A percentile compares a stretch with the other conserved stretches of the same genome.
Evolutionary conservation across 2,797 vertebrate species (phyloP).

Genomic region (Ataeniobius toweri): DNA sequence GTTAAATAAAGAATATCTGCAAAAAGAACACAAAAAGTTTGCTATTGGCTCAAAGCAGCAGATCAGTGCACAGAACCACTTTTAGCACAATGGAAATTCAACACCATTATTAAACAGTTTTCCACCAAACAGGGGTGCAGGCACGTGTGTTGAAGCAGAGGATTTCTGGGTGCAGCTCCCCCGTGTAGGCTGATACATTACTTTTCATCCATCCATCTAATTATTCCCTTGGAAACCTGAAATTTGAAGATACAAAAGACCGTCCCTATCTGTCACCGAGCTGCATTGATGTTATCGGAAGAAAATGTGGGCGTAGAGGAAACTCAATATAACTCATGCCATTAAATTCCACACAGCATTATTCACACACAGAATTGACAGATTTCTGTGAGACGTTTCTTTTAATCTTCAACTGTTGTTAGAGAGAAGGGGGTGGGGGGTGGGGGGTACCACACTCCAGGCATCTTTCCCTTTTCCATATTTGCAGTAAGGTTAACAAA

Average conservation of each 20-base stretch:
- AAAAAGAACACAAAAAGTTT: conserved; percentile 76
- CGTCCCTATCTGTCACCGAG: conserved; percentile 84
- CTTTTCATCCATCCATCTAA: conserved; percentile 86
- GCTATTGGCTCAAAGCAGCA: conserved; percentile 71
- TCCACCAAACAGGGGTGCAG: conserved; percentile 74
- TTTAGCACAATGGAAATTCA: conserved; percentile 81
- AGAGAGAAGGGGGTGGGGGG: conserved; percentile 63
- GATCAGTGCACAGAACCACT: conserved; percentile 73
- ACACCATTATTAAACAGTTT: conserved; percentile 82
- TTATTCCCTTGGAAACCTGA: conserved; percentile 89
- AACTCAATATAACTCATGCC: conserved; percentile 86
- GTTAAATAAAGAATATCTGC: conserved; percentile 78
- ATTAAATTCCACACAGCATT: conserved; percentile 85
- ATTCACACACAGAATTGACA: conserved; percentile 86
- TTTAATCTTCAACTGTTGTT: conserved; percentile 88
- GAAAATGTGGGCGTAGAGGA: conserved; percentile 85
- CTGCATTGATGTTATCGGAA: conserved; percentile 86
- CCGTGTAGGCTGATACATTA: conserved; percentile 77
- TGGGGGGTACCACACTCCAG: conserved; percentile 75
- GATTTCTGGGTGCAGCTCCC: conserved; percentile 78
- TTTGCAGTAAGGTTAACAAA: conserved; percentile 84
- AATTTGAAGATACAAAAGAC: conserved; percentile 87
- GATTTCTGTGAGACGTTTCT: conserved; percentile 85
- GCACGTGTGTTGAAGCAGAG: conserved; percentile 75
- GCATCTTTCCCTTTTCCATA: conserved; percentile 79